Conservation (phyloP, 2,888 invertebrate genomes). For the Drosophila meridiana region DNA sequence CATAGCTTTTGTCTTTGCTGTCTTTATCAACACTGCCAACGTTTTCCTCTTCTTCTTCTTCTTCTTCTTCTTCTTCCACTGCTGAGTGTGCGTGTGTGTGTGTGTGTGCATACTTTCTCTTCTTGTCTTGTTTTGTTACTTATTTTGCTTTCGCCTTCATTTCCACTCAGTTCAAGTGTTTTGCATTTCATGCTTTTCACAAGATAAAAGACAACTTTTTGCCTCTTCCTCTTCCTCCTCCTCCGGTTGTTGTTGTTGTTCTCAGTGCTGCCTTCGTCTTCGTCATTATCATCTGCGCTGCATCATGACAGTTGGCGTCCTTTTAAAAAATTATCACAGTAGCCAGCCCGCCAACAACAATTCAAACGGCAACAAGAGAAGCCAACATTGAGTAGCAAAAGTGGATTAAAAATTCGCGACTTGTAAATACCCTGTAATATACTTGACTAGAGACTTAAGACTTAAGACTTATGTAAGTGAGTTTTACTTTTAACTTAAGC, state of each 20-base stretch:
- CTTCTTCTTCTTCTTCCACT: conserved; percentile 3
- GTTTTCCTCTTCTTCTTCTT: conserved; percentile 32
- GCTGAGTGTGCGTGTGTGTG: conserved; percentile 8
- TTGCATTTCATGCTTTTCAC: conserved; percentile 72
- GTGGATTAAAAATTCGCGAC: not conserved
- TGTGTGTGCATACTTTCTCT: conserved; percentile 19
- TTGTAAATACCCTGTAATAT: conserved; percentile 3
- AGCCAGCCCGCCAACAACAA: conserved; percentile 45
- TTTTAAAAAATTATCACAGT: conserved; percentile 73
- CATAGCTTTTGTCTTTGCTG: conserved; percentile 66
- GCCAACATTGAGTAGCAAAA: conserved; percentile 29
- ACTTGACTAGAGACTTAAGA: no score
- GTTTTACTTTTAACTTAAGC: not conserved
- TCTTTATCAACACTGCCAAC: conserved; percentile 71
- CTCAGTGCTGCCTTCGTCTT: conserved; percentile 53
- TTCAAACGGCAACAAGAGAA: conserved; percentile 39
- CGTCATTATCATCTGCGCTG: conserved; percentile 68
- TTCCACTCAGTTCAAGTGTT: conserved; percentile 78
- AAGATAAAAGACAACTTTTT: conserved; percentile 55
- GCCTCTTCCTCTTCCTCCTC: conserved; percentile 2
- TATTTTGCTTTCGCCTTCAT: conserved; percentile 70
- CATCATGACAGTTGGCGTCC: conserved; percentile 70
- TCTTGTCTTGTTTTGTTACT: conserved; percentile 53
- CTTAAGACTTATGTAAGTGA: not conserved
- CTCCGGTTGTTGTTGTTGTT: conserved; percentile 14